Percentiles rank a stretch among this genome's conserved stretches.
phyloP scores from a whole-genome alignment of 2,888 invertebrate species.

The Gordius sp. region DNA sequence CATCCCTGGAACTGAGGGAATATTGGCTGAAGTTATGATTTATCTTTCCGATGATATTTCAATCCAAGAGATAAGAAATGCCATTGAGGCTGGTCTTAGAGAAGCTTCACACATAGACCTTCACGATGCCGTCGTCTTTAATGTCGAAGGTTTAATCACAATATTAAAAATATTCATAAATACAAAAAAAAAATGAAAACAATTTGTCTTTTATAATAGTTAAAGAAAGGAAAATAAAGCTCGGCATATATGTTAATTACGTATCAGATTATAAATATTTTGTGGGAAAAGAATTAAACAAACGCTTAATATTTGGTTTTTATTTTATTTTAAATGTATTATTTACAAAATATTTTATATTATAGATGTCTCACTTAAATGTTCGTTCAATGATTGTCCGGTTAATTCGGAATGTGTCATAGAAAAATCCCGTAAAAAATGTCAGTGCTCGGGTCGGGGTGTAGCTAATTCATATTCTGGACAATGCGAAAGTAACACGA shows the following conservation, averaged over 20 bases:
- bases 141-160: slow-evolving; percentile 5
- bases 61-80: not conserved
- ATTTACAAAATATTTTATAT: not conserved
- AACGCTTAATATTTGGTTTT: not conserved
- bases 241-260: no score
- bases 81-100: not conserved
- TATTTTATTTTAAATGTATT: slow-evolving; percentile 7
- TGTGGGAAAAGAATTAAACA: no score
- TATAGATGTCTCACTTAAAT: slow-evolving; percentile 9
- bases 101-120: not conserved
- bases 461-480: slow-evolving; percentile 15
- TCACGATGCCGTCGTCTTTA: not conserved
- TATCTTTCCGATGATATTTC: not conserved
- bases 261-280: no score
- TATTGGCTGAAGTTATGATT: not conserved
- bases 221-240: no score
- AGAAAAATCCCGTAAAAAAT: not conserved
- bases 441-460: not conserved
- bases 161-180: no score
- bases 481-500: slow-evolving; percentile 11
- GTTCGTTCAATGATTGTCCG: slow-evolving; percentile 4
- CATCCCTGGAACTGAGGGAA: slow-evolving; percentile 4
- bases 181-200: no score
- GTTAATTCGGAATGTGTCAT: not conserved
- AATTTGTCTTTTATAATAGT: no score